A percentile compares a stretch with the other conserved stretches of the same genome.
Conservation (phyloP, 2,113 vertebrate species). For the Lophochroa leadbeateri region DNA sequence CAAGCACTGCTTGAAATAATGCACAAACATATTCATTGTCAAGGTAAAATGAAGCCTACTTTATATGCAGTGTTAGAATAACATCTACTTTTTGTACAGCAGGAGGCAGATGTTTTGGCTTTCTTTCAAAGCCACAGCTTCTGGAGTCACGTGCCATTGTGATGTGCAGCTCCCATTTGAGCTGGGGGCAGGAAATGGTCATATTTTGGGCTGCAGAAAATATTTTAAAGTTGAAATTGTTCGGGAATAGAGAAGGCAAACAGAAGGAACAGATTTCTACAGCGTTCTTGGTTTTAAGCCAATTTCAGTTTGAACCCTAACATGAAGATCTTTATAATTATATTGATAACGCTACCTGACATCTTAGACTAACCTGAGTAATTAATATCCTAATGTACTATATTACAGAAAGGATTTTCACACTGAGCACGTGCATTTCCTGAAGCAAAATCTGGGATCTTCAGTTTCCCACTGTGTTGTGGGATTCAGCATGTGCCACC, state of each 20-base stretch:
- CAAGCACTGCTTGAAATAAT: background rate
- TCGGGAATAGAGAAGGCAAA: background rate
- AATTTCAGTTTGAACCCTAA: background rate
- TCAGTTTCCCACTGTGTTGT: background rate
- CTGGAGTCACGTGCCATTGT: background rate
- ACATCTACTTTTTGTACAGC: background rate
- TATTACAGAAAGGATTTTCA: background rate
- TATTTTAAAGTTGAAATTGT: background rate
- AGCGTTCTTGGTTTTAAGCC: background rate
- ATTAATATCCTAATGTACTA: background rate
- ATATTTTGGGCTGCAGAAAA: rapidly evolving
- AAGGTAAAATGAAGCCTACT: background rate
- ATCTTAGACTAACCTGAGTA: background rate
- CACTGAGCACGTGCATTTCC: background rate
- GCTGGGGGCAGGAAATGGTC: background rate
- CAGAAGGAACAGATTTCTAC: background rate
- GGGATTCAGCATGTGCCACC: background rate
- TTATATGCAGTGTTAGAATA: background rate
- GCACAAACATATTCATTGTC: background rate
- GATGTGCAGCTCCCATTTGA: background rate
- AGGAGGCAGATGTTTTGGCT: background rate
- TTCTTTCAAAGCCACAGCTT: background rate
- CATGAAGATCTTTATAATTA: background rate
- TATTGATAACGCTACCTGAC: background rate
- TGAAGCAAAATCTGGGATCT: background rate